Evolutionary conservation across 2,888 invertebrate species (phyloP), one percentile per base, ranked within the genome.

Genomic region (Parelbella ahira): DNA sequence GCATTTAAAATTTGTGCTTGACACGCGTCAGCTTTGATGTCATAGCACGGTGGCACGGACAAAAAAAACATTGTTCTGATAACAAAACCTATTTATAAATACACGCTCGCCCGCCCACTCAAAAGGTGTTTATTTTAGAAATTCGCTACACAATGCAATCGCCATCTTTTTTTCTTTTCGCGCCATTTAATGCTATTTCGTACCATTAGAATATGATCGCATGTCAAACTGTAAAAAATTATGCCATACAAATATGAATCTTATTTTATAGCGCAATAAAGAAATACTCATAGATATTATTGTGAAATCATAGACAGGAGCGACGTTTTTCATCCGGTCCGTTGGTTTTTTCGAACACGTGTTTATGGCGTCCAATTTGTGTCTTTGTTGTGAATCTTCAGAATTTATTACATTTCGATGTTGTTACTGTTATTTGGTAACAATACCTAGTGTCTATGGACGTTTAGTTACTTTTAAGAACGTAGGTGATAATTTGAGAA

Each of bases 121-220:
- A 68, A 84, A 86, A 84, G 82, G 82, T 87, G 86, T 86, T 87
- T 86, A 86, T 87, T 86, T 82, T 75, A 79, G 82, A 83, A 72
- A 76, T 79, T 77, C 67, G 68, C 60, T 62, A 59, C 72, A 82
- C 78, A 80, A 78, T 73, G 63, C 67, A 58, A 72, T 68, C 72
- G 80, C 72, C 78, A 78, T 63, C 65, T 76, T 82, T 81, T 20
- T 76, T 79, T 64, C 63, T 71, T 75, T 79, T 84, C 83, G 83
- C 82, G 76, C 83, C 86, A 86, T 87, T 87, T 84, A 80, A 83
- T 82, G 68, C 69, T 75, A 76, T 81, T 83, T 76, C 75, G 57
- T 58, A 55, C 63, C 70, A 73, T 69, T 68, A 67, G 54, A 55
- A 63, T 61, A 51, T 46, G 50, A 52, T 44, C 47, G 47, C 47